A percentile compares a stretch with the other conserved stretches of the same genome.
Evolutionary conservation across 2,113 vertebrate species (phyloP).

Genomic region (Sterrhoptilus dennistouni): DNA sequence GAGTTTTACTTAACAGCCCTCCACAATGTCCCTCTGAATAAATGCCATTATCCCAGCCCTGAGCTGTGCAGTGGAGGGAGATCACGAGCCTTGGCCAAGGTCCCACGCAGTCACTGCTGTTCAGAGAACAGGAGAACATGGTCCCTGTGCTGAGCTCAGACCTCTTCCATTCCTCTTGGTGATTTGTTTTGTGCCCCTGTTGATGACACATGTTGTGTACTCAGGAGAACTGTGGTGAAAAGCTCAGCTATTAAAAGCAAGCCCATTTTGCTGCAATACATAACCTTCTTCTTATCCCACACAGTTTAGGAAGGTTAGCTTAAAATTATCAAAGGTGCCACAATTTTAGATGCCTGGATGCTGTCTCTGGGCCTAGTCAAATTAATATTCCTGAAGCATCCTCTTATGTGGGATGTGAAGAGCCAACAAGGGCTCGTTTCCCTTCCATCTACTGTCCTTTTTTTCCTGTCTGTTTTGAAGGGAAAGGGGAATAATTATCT

Average conservation of each 20-base stretch:
- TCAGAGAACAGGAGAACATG: neutral
- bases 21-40: neutral
- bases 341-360: constrained; percentile 37
- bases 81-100: neutral
- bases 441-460: constrained; percentile 27
- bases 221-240: neutral
- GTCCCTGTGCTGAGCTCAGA: neutral
- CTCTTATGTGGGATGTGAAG: constrained; percentile 47
- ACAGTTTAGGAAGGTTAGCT: constrained; percentile 39
- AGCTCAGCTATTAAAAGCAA: constrained; percentile 53
- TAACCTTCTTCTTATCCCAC: constrained; percentile 21
- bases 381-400: constrained; percentile 54
- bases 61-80: neutral
- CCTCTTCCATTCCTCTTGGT: neutral
- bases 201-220: constrained; percentile 16
- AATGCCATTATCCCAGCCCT: neutral
- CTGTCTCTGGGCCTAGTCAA: constrained; percentile 13
- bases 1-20: neutral
- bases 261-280: neutral
- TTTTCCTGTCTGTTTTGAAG: neutral
- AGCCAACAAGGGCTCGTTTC: constrained; percentile 46
- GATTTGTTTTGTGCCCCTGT: neutral
- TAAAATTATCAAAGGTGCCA: constrained; percentile 37
- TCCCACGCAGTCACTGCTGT: neutral
- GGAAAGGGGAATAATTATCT: constrained; percentile 20